Evolutionary conservation across 2,797 vertebrate genomes (phyloP), one percentile per base, ranked within the genome.

Genomic region (Enteromius mattozi): DNA sequence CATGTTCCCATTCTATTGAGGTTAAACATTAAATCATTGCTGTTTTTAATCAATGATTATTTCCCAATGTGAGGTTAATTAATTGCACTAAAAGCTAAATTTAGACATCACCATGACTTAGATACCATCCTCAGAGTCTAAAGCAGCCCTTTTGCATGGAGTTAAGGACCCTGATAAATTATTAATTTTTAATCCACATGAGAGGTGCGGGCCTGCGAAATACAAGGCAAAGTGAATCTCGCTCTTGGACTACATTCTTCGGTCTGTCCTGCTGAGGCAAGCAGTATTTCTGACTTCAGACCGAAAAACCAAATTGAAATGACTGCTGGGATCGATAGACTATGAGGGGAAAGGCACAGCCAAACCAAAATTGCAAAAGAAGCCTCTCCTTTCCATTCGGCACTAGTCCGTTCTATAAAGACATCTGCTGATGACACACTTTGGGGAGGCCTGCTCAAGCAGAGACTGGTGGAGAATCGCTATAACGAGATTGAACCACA

Each of bases 391-490:
- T 89, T 88, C 86, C 89, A 89, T 54, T 85, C 89, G 85, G 89
- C 90, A 87, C 81, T 87, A 90, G 91, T 89, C 91, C 89, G 76
- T 89, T 92, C 88, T 91, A 93, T 92, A 92, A 94, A 95, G 94
- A 94, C 93, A 95, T 95, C 92, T 95, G 94, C 94, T 94, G 94
- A 94, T 94, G 92, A 92, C 93, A 94, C 94, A 92, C 92, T 94
- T 93, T 91, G 88, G 88, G 91, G 91, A 92, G 92, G 91, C 91
- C 91, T 91, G 89, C 87, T 91, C 81, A 84, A 84, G 85, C 86
- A 86, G 87, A 91, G 88, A 85, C 92, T 93, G 92, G 90, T 91
- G 92, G 90, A 89, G 90, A 92, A 92, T 93, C 76, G 27, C 87
- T 93, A 91, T 91, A 93, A 93, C 92, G 92, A 90, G 92, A 94